These are phyloP conservation scores for Epizoanthus scotinus DNA, from an alignment of 92 coral and sea anemone genomes.

Conservation along the genomic window DNA sequence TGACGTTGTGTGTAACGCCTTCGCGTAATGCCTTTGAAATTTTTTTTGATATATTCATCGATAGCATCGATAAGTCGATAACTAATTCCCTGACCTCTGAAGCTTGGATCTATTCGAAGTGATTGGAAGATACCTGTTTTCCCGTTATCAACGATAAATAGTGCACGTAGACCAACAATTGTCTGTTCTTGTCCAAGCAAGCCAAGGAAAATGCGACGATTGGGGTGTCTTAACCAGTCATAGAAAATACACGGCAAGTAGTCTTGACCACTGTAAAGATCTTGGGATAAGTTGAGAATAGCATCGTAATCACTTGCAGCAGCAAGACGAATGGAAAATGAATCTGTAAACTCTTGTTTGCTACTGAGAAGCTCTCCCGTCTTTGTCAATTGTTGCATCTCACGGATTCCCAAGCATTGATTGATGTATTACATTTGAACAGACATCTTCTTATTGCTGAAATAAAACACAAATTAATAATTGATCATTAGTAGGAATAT, in stretches of 20 bases:
- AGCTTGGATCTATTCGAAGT: too few relatives aligned
- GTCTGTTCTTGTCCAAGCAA: slow-evolving; percentile 34
- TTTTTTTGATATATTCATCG: slow-evolving; percentile 60
- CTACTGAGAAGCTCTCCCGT: too few relatives aligned
- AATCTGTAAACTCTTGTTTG: too few relatives aligned
- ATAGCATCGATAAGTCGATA: slow-evolving; percentile 66
- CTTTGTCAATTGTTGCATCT: too few relatives aligned
- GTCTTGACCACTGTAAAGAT: slow-evolving; percentile 81
- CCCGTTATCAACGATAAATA: slow-evolving; percentile 75
- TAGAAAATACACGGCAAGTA: too few relatives aligned
- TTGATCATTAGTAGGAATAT: too few relatives aligned
- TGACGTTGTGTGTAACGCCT: slow-evolving; percentile 86
- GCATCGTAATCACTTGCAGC: slow-evolving; percentile 58
- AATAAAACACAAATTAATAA: too few relatives aligned
- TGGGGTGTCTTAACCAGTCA: too few relatives aligned
- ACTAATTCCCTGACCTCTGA: slow-evolving; percentile 79
- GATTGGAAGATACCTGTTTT: slow-evolving; percentile 80
- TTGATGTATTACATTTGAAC: too few relatives aligned
- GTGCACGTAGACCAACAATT: slow-evolving; percentile 77
- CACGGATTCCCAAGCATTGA: too few relatives aligned
- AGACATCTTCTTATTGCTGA: too few relatives aligned
- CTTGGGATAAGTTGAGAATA: slow-evolving; percentile 72
- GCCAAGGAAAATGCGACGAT: too few relatives aligned
- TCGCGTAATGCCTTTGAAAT: slow-evolving; percentile 61
- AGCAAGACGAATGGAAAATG: slow-evolving; percentile 56